Base-by-base conservation (phyloP, 2,113 vertebrate species). In the Etheostoma spectabile region DNA sequence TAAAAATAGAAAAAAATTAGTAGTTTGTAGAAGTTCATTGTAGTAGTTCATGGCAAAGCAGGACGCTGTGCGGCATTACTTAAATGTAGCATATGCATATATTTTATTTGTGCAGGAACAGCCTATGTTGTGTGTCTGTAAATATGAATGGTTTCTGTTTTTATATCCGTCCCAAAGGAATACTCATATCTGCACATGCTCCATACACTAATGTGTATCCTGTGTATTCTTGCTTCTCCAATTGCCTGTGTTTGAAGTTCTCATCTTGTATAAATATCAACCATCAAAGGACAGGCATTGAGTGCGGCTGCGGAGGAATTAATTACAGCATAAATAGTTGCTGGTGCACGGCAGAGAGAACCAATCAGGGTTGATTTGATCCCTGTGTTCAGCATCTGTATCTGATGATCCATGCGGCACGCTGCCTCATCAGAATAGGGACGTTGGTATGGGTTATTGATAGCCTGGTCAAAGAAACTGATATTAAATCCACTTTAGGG, bases 361-460 rank as follows among this genome's bases (percentile, higher is more conserved):
- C 59, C 79, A 77, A 82, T 86, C 84, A 63, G 63, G 79, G 64
- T 67, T 60, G 72, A 84, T 86, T 62, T 33, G 48, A 65, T 60
- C 74, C 8, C 72, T 84, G 75, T n/a, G 52, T 74, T 74, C 66
- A 79, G 78, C 75, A 77, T 86, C 74, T 81, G 59, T 82, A 30
- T 79, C 74, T 51, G 78, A 82, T 51, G 78, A 82, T 63, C 68
- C 24, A 68, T 72, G 83, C 64, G 69, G 74, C 59, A 71, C 74
- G 22, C 59, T 42, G 38, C 79, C 72, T 86, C 74, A 79, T 83
- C 85, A 79, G 82, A 87, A 87, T 89, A 79, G 45, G 69, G 55
- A 82, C 63, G 57, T 57, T 76, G 79, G n/a, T 61, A 65, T 5
- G 15, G 13, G 57, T 67, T 65, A 80, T 24, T 81, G 73, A 74